A percentile compares a stretch with the other conserved stretches of the same genome.
Conservation (phyloP, 2,888 invertebrate genomes). For the Branchinecta sandiegonensis region DNA sequence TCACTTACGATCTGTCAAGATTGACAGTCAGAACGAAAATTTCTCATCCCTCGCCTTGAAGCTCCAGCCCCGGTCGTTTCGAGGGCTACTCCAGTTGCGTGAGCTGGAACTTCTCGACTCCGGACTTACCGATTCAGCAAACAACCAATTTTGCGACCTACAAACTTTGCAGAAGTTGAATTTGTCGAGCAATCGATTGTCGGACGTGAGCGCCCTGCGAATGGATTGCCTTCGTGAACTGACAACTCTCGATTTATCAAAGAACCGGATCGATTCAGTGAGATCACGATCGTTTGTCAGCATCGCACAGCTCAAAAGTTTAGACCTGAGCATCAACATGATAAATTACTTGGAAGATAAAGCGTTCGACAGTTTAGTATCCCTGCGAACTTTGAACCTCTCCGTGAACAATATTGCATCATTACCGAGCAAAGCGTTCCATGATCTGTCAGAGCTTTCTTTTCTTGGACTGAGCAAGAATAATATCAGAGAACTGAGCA, state of each 20-base stretch:
- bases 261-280: slow-evolving; percentile 54
- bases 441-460: slow-evolving; percentile 52
- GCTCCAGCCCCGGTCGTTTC: slow-evolving; percentile 54
- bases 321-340: slow-evolving; percentile 60
- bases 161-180: slow-evolving; percentile 50
- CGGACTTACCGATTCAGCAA: slow-evolving; percentile 63
- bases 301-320: slow-evolving; percentile 49
- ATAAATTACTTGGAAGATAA: slow-evolving; percentile 57
- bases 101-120: slow-evolving; percentile 64
- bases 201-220: slow-evolving; percentile 58
- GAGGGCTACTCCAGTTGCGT: slow-evolving; percentile 61
- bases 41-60: slow-evolving; percentile 66
- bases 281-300: slow-evolving; percentile 56
- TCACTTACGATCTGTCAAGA: slow-evolving; percentile 48
- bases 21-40: slow-evolving; percentile 60
- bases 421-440: slow-evolving; percentile 61
- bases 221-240: slow-evolving; percentile 37
- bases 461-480: slow-evolving; percentile 63
- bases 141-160: slow-evolving; percentile 52
- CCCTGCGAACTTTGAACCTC: slow-evolving; percentile 55
- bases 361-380: slow-evolving; percentile 52
- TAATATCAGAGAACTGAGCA: slow-evolving; percentile 55
- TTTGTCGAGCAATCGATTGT: slow-evolving; percentile 58
- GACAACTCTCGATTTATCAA: slow-evolving; percentile 48
- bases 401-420: slow-evolving; percentile 62